Conservation (phyloP, 2,797 vertebrate genomes). For the Enteromius radiatus region DNA sequence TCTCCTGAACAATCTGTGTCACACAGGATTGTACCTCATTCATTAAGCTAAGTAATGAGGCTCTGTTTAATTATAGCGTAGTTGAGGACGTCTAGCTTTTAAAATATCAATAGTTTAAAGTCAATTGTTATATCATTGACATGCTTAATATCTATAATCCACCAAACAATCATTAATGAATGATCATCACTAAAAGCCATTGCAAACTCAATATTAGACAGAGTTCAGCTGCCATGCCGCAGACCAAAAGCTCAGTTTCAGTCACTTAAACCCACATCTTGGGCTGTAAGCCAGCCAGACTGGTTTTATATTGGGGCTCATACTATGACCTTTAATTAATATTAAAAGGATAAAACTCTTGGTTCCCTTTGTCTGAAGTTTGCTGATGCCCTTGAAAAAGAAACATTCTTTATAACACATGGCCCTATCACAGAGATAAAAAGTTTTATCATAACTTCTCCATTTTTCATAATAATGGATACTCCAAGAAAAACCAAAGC, state of each 20-base stretch:
- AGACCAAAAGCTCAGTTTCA: conserved; percentile 25
- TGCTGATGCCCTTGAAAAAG: conserved; percentile 62
- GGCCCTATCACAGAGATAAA: conserved; percentile 55
- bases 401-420: conserved; percentile 49
- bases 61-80: conserved; percentile 6
- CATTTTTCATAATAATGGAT: conserved; percentile 57
- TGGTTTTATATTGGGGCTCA: conserved; percentile 39
- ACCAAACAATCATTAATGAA: conserved; percentile 29
- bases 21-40: conserved; percentile 15
- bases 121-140: conserved; percentile 26
- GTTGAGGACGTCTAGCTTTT: conserved; percentile 1
- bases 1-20: conserved; percentile 31
- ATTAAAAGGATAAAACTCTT: conserved; percentile 41
- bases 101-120: conserved; percentile 24
- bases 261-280: conserved; percentile 17
- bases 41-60: conserved; percentile 29
- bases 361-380: conserved; percentile 44
- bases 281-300: conserved; percentile 20
- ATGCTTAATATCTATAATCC: conserved; percentile 18
- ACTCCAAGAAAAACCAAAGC: conserved; percentile 40
- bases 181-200: conserved; percentile 29
- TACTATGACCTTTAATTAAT: conserved; percentile 46
- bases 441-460: conserved; percentile 52
- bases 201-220: not conserved
- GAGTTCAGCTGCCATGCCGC: not conserved